phyloP scores from a whole-genome alignment of 1,140 invertebrate species.

The Alviniconcha marisindica region DNA sequence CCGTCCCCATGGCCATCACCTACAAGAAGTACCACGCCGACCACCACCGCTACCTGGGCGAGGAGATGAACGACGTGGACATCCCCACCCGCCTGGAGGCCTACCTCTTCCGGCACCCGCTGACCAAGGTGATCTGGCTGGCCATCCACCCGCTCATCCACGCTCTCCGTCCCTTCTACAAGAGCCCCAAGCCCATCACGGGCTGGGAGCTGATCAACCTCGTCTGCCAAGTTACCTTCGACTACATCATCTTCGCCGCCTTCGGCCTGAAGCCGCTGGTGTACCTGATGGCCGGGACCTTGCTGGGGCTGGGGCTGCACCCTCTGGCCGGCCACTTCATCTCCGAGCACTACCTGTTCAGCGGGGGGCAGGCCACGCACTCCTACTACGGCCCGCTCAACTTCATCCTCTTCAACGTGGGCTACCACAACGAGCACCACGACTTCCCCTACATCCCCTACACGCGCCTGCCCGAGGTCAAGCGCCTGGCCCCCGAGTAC shows the following conservation, averaged over 20 bases:
- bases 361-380: slow-evolving; percentile 96
- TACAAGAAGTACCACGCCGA: slow-evolving; percentile 76
- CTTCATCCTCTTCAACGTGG: slow-evolving; percentile 98
- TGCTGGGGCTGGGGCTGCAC: slow-evolving; percentile 97
- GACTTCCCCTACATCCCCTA: slow-evolving; percentile 75
- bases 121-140: slow-evolving; percentile 73
- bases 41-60: slow-evolving; percentile 73
- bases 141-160: slow-evolving; percentile 71
- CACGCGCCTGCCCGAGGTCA: slow-evolving; percentile 74
- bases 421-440: slow-evolving; percentile 80
- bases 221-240: slow-evolving; percentile 90
- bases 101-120: slow-evolving; percentile 69
- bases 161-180: slow-evolving; percentile 70
- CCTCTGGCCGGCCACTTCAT: slow-evolving; percentile 99
- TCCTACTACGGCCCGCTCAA: slow-evolving; percentile 98
- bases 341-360: slow-evolving; percentile 99
- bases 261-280: slow-evolving; percentile 87
- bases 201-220: slow-evolving; percentile 89
- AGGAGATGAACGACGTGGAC: slow-evolving; percentile 73
- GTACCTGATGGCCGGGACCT: slow-evolving; percentile 91
- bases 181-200: slow-evolving; percentile 87
- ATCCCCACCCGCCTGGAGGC: slow-evolving; percentile 72
- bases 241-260: slow-evolving; percentile 86
- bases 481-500: slow-evolving; percentile 94
- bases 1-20: slow-evolving; percentile 74